phyloP scores from a whole-genome alignment of 2,888 invertebrate genomes.

The Lasioglossum vierecki region DNA sequence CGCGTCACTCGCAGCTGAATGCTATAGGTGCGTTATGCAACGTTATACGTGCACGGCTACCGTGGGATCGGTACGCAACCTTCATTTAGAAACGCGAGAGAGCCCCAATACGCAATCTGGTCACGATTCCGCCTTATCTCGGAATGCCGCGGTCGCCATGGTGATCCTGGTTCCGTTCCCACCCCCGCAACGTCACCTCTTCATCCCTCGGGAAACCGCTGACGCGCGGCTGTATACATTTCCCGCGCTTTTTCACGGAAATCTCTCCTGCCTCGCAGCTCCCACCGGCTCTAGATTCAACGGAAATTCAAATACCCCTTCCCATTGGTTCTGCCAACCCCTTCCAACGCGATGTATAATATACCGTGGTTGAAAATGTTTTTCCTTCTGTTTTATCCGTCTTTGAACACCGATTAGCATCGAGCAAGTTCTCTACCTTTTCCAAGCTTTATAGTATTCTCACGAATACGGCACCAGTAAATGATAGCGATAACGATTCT shows the following conservation, averaged over 20 bases:
- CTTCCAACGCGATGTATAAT: background rate
- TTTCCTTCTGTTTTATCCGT: background rate
- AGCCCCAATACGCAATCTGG: slow-evolving; percentile 50
- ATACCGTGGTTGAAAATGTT: background rate
- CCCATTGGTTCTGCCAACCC: background rate
- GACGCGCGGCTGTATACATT: slow-evolving; percentile 31
- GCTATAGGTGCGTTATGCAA: slow-evolving; percentile 18
- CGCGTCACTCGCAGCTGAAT: background rate
- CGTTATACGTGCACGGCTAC: slow-evolving; percentile 9
- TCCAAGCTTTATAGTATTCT: no score
- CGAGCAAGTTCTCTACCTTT: no score
- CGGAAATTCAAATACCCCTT: background rate
- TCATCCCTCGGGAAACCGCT: slow-evolving; percentile 36
- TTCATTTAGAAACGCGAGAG: slow-evolving; percentile 49
- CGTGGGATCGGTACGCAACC: slow-evolving; percentile 25
- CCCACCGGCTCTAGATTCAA: background rate
- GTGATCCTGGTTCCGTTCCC: slow-evolving; percentile 20
- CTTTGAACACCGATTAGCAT: background rate
- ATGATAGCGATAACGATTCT: no score
- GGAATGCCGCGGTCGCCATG: slow-evolving; percentile 58
- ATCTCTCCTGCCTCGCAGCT: background rate
- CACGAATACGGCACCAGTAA: no score
- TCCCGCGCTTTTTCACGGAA: slow-evolving; percentile 44
- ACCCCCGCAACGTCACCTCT: background rate
- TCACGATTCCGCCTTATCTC: slow-evolving; percentile 64